These are phyloP conservation scores for Garrulus glandarius DNA, from an alignment of 2,797 vertebrate genomes.

Conservation along the genomic window DNA sequence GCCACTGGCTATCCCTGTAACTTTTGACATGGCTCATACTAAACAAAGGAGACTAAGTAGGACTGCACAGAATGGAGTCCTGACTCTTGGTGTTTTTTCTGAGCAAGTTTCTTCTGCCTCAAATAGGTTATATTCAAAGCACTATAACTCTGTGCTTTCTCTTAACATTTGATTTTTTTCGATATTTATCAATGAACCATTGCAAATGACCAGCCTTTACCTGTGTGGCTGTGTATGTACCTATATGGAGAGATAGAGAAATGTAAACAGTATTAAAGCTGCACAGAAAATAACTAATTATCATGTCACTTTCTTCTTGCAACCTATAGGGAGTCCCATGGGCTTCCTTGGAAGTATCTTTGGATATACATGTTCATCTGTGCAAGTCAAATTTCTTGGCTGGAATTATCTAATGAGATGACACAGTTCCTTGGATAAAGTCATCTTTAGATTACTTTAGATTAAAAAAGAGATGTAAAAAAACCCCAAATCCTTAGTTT, in stretches of 20 bases:
- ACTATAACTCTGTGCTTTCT: neutral
- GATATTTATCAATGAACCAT: neutral
- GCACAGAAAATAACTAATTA: neutral
- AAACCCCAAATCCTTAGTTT: neutral
- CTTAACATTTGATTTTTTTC: neutral
- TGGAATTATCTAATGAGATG: neutral
- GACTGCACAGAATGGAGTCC: neutral
- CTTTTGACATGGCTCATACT: neutral
- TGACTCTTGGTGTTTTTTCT: neutral
- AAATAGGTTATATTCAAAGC: neutral
- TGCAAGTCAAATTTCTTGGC: neutral
- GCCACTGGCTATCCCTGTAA: neutral
- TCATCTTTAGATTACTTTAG: neutral
- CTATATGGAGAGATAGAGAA: rapidly evolving
- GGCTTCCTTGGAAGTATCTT: neutral
- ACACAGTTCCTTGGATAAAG: neutral
- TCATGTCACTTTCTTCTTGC: neutral
- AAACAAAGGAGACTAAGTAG: neutral
- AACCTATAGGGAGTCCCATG: neutral
- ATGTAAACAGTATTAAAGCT: neutral
- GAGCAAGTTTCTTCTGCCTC: neutral
- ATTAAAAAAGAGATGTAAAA: neutral
- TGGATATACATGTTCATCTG: neutral
- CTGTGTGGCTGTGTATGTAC: neutral
- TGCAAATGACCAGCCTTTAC: neutral